These are phyloP conservation scores for Pristionchus exspectatus DNA, from an alignment of 2,888 invertebrate genomes.

Conservation along the genomic window DNA sequence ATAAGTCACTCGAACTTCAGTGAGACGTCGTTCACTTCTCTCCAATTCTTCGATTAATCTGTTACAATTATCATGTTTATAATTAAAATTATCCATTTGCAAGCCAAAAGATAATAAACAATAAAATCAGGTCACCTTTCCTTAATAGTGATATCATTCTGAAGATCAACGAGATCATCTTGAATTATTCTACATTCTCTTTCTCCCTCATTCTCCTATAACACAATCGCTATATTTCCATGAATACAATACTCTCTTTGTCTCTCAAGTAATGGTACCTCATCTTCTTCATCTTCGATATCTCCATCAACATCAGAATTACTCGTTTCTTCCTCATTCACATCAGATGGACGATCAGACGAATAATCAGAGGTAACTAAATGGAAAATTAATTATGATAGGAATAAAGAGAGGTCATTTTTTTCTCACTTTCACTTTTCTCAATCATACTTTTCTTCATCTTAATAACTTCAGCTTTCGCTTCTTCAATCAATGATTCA, in stretches of 20 bases:
- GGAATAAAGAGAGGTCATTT: too few relatives aligned
- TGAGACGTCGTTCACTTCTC: constrained; percentile 89
- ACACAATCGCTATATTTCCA: background rate
- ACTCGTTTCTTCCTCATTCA: constrained; percentile 73
- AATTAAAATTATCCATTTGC: too few relatives aligned
- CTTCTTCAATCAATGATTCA: constrained; percentile 63
- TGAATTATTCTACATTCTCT: constrained; percentile 78
- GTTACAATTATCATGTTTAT: too few relatives aligned
- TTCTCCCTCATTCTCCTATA: constrained; percentile 41
- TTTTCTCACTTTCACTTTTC: background rate
- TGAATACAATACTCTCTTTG: background rate
- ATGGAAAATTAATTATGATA: too few relatives aligned
- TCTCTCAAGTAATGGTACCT: background rate
- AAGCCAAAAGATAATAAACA: background rate
- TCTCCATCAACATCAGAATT: constrained; percentile 59
- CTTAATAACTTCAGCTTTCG: constrained; percentile 63
- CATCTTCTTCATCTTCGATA: constrained; percentile 59
- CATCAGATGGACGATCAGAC: constrained; percentile 57
- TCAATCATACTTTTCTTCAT: constrained; percentile 64
- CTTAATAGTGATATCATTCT: constrained; percentile 94
- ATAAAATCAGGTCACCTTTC: constrained; percentile 83
- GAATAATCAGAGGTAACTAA: constrained; percentile 66
- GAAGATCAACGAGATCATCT: constrained; percentile 90
- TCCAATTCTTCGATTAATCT: constrained; percentile 92
- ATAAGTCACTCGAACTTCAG: constrained; percentile 81